Conservation (phyloP, 2,797 vertebrate genomes). For the Pagetopsis macropterus region DNA sequence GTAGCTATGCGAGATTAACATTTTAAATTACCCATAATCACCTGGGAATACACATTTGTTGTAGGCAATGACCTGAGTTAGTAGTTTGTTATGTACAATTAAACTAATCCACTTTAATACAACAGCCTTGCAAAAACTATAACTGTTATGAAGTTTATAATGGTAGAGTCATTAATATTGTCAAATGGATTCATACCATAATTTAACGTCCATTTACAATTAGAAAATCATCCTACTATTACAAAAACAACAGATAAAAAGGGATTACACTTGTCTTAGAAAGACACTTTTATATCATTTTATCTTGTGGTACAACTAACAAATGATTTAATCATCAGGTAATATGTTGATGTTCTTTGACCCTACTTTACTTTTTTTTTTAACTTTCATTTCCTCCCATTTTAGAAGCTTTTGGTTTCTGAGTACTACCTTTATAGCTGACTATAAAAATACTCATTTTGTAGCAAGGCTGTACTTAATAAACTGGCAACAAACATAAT, state of each 20-base stretch:
- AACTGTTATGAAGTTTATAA: neutral
- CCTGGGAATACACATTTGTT: neutral
- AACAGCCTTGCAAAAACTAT: neutral
- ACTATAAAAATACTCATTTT: neutral
- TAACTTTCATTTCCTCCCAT: neutral
- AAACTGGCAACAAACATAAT: neutral
- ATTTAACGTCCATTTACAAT: neutral
- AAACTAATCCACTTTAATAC: neutral
- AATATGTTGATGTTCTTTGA: neutral
- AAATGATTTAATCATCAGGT: too few species aligned
- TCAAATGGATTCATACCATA: neutral
- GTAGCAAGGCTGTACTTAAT: neutral
- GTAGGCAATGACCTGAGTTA: neutral
- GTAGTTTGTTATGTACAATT: neutral
- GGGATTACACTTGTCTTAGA: neutral
- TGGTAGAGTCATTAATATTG: neutral
- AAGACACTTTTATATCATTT: neutral
- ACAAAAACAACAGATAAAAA: too few species aligned
- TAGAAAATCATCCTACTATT: neutral
- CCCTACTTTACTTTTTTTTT: too few species aligned
- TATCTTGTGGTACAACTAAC: neutral
- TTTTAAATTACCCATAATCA: neutral
- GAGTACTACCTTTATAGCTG: too few species aligned
- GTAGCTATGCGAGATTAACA: slow-evolving; percentile 3
- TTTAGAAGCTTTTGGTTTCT: neutral